Base-by-base conservation (phyloP, 2,113 vertebrate species). In the Talpa occidentalis region DNA sequence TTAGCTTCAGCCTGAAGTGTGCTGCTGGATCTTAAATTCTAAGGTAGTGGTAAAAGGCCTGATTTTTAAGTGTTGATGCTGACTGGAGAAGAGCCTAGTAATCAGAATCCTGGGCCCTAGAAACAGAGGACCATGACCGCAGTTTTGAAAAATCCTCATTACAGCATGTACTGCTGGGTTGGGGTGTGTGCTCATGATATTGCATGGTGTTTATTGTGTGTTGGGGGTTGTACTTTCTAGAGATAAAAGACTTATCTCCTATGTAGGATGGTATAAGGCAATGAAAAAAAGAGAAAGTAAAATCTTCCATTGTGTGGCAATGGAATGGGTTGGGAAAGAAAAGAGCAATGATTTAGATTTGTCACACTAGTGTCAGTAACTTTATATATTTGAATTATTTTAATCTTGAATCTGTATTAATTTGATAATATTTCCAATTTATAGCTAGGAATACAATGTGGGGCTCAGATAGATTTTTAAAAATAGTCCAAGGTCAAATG, bases 361-460 rank as follows among this genome's bases (percentile, higher is more conserved):
- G 16, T 17, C n/a, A 73, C 10, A 6, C 3, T 42, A n/a, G 9
- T 93, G 47, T 37, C 14, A 83, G 64, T 49, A 69, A 79, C 4
- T 72, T 56, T 69, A 60, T 5, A 28, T 84, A n/a, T 7, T 16
- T 52, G 21, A 40, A 73, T 90, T 62, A 81, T 92, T 95, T 91
- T 96, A 73, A 70, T 72, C 6, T 86, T 47, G 10, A 78, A 66
- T 87, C 14, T 67, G 6, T 72, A 2, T 16, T 59, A 15, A 10
- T 59, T 93, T 93, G 52, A 90, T 83, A 64, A 54, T 72, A 52
- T 87, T 89, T 91, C 26, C 5, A 69, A 49, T 94, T 93, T 67
- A 76, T 37, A 77, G 19, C 4, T 74, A 67, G 95, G 40, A 93
- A 66, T 90, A 59, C 79, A 89, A 83, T 9, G 67, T 93, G 16